A percentile compares a stretch with the other conserved stretches of the same genome.
Evolutionary conservation across 2,113 vertebrate species (phyloP).

Genomic region (Mustela nigripes): DNA sequence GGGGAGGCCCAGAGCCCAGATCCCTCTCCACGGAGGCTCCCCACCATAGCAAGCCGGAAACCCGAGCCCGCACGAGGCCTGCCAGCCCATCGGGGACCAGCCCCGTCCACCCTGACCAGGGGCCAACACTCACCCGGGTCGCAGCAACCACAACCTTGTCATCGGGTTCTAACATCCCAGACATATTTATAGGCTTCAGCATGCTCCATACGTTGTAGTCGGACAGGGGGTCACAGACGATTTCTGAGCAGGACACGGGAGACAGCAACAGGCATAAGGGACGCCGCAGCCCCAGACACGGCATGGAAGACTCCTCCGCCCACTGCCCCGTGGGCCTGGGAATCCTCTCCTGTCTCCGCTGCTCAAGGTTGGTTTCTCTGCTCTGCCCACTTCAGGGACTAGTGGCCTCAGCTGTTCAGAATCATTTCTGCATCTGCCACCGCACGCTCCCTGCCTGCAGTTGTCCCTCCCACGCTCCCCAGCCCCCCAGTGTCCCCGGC

Average conservation of each 20-base stretch:
- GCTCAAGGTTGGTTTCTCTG: neutral
- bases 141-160: constrained; percentile 92
- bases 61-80: neutral
- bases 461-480: neutral
- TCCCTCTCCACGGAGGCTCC: neutral
- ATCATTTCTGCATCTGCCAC: neutral
- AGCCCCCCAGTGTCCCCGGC: neutral
- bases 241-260: constrained; percentile 85
- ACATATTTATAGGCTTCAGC: constrained; percentile 91
- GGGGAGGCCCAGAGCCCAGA: neutral
- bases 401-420: neutral
- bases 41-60: neutral
- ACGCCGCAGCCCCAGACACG: neutral
- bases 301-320: neutral
- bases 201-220: constrained; percentile 94
- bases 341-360: neutral
- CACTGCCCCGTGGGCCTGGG: neutral
- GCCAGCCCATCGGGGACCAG: neutral
- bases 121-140: constrained; percentile 89
- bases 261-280: neutral
- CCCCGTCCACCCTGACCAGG: neutral
- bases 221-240: constrained; percentile 93
- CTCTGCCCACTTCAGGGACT: neutral
- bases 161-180: constrained; percentile 70
- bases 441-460: neutral